Evolutionary conservation across 2,797 vertebrate genomes (phyloP).

Genomic region (Rhinogobio ventralis): DNA sequence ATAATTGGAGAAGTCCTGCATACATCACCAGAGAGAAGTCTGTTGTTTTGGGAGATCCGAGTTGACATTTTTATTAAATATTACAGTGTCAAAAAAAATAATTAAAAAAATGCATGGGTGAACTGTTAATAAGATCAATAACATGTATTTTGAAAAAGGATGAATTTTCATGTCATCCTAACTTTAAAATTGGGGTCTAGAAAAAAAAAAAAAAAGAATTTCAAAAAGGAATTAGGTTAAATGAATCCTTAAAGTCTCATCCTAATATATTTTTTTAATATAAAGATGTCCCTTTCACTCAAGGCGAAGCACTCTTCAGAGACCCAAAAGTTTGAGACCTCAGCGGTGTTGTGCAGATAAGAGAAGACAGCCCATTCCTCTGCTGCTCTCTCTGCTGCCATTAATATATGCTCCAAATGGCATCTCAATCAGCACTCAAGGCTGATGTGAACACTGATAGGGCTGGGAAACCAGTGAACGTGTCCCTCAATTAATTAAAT

Average conservation of each 20-base stretch:
- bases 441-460: conserved; percentile 58
- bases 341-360: conserved; percentile 22
- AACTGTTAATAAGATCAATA: background rate
- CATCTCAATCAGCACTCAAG: conserved; percentile 53
- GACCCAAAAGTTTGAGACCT: conserved; percentile 31
- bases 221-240: conserved; percentile 12
- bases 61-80: background rate
- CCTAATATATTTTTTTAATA: background rate
- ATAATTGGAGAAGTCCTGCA: background rate
- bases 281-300: conserved; percentile 1
- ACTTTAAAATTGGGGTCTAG: background rate
- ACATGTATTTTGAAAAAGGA: background rate
- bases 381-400: conserved; percentile 53
- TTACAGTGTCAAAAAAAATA: background rate
- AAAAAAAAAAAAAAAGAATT: background rate
- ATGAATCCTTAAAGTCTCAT: conserved; percentile 11
- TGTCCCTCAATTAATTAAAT: conserved; percentile 64
- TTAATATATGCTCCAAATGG: conserved; percentile 59
- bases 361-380: conserved; percentile 38
- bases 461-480: conserved; percentile 55
- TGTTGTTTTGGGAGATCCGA: background rate
- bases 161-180: background rate
- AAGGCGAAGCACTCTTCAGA: conserved; percentile 37
- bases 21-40: background rate
- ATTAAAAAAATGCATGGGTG: background rate